Evolutionary conservation across 2,113 vertebrate species (phyloP), one percentile per base, ranked within the genome.

Genomic region (Pseudopodoces humilis): DNA sequence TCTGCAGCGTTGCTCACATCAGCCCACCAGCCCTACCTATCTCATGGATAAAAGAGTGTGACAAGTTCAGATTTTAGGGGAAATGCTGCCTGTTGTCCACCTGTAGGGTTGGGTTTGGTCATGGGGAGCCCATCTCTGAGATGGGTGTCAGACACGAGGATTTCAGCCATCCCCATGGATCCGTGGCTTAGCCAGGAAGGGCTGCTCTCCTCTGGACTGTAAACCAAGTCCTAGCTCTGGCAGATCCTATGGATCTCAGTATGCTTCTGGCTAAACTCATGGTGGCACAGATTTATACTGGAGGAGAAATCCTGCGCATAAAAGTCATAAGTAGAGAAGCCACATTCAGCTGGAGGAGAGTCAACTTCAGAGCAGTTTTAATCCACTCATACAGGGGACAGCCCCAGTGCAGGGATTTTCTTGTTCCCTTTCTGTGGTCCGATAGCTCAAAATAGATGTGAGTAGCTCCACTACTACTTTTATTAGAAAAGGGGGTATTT

Each of bases 401-500:
- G 5, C 82, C 79, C 68, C 63, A 22, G 43, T 10, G n/a, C 46
- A 50, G 25, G 27, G 69, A 84, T 90, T 88, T 88, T 74, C 71
- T 78, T 64, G 15, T 44, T 94, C 35, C 33, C 43, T 77, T 90
- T 88, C 91, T 56, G 28, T 2, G 1, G 12, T 74, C n/a, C 1
- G 0, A 21, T 43, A 67, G 63, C 84, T 92, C 79, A 65, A 83
- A 94, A 88, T 16, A 86, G 69, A 86, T 1, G 7, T 25, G n/a
- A 92, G 85, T 79, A 90, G 74, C 41, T 31, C 47, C 1, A 5
- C 37, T 78, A 47, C 33, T 20, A 21, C 56, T 86, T 95, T 84
- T 94, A 90, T 62, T 76, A 68, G 77, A 44, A 79, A 89, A 72
- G 63, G 76, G 67, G 64, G 37, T 79, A 19, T 91, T 69, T 95